A percentile compares a stretch with the other conserved stretches of the same genome.
These are phyloP conservation scores for Siniperca undulata DNA, from an alignment of 2,797 vertebrate species.

Conservation along the genomic window DNA sequence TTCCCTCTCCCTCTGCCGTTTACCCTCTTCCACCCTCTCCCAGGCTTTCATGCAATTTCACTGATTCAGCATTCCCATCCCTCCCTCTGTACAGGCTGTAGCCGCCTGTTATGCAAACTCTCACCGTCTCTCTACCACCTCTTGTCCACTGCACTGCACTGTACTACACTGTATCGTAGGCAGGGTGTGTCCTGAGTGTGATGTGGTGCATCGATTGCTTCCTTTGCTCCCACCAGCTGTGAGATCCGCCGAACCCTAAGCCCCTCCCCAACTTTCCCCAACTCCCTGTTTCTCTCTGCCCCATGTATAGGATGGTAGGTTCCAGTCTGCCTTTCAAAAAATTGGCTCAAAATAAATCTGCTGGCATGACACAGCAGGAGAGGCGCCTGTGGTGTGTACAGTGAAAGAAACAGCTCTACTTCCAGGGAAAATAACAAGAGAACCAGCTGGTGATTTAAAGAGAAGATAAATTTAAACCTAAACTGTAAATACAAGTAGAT, in stretches of 20 bases:
- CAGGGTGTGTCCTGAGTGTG: slow-evolving; percentile 69
- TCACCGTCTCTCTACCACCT: slow-evolving; percentile 60
- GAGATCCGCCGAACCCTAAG: slow-evolving; percentile 43
- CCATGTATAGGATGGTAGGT: slow-evolving; percentile 92
- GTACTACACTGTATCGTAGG: slow-evolving; percentile 48
- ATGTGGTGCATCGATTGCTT: slow-evolving; percentile 44
- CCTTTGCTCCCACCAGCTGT: slow-evolving; percentile 55
- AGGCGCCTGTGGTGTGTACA: slow-evolving; percentile 51
- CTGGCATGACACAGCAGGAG: slow-evolving; percentile 78
- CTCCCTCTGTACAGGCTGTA: slow-evolving; percentile 63
- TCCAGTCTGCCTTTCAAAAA: slow-evolving; percentile 84
- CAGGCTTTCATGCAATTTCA: slow-evolving; percentile 78
- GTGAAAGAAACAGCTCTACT: slow-evolving; percentile 48
- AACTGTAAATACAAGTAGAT: not conserved
- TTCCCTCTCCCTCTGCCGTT: slow-evolving; percentile 53
- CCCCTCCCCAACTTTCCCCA: slow-evolving; percentile 51
- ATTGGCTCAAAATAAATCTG: slow-evolving; percentile 74
- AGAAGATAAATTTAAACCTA: not conserved
- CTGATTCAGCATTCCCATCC: slow-evolving; percentile 84
- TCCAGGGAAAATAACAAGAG: slow-evolving; percentile 18
- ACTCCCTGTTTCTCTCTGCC: slow-evolving; percentile 53
- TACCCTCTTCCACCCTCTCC: slow-evolving; percentile 72
- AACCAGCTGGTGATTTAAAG: slow-evolving; percentile 20
- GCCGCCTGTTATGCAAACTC: slow-evolving; percentile 67
- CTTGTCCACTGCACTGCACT: slow-evolving; percentile 60